Base-by-base conservation (phyloP, 2,888 invertebrate species). In the Drosophila picticornis region DNA sequence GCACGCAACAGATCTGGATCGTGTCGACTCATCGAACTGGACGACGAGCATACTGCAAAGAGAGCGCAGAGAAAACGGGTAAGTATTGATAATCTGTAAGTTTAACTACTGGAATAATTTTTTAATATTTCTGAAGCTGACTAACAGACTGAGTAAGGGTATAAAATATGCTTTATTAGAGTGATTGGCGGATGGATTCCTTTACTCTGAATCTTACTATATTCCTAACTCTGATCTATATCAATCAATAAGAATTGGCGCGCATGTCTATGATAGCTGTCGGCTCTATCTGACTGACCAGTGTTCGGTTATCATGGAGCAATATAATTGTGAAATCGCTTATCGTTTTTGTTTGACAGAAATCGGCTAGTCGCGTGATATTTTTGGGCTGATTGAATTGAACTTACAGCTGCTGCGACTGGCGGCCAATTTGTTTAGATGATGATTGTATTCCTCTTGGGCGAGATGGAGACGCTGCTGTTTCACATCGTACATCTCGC, bases 401-500 rank as follows among this genome's bases (percentile, higher is more conserved):
- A 46, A 92, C 98, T 97, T 94, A 98, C 98, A 95, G 94, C 98
- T 98, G 89, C 97, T 97, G 92, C 97, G 95, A 75, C 98, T 98
- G 76, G 98, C 96, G 81, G 96, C 97, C 88, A 98, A 95, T 64
- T 97, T 97, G 94, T 97, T 91, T 74, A 99, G 95, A 93, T 98
- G 97, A 92, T 98, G 97, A 92, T 98, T 97, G 94, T 98, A 99
- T 94, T 99, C 99, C 94, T 99, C 98, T 94, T 99, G 98, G 63
- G 99, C 99, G 89, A 99, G 94, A 91, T 96, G 96, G 88, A 99
- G 94, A 92, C 99, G 95, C 94, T 99, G 98, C 92, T 98, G 97
- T 94, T 99, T 99, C 80, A 99, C 96, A 94, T 98, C 97, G 94
- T 96, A 97, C 94, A 99, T 98, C 94, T 99, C 99, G 93, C 98